These are phyloP conservation scores for Amazona guildingii DNA, from an alignment of 2,113 vertebrate genomes.

Conservation along the genomic window DNA sequence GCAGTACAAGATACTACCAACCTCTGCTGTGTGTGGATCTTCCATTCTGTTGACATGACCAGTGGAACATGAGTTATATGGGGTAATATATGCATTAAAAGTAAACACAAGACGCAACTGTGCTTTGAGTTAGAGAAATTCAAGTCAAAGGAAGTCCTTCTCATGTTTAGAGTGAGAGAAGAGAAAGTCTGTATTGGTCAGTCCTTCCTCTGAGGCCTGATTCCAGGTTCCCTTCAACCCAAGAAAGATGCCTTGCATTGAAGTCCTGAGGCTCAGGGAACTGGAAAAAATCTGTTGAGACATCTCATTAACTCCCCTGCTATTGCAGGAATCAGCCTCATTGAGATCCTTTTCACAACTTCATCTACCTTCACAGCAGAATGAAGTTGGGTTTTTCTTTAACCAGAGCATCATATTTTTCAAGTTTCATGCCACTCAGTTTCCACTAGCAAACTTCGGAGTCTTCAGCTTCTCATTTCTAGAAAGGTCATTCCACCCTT, in stretches of 20 bases:
- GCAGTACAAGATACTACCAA: not conserved
- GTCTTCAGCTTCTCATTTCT: not conserved
- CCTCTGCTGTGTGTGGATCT: not conserved
- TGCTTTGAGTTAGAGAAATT: not conserved
- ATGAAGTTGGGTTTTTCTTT: not conserved
- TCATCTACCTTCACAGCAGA: not conserved
- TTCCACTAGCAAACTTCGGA: not conserved
- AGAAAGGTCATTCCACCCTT: not conserved
- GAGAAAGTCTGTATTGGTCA: not conserved
- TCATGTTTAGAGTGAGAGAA: not conserved
- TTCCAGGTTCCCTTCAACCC: not conserved
- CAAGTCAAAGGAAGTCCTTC: not conserved
- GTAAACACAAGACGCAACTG: not conserved
- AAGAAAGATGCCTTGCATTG: not conserved
- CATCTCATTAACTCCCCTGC: not conserved
- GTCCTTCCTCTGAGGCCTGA: not conserved
- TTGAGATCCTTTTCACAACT: not conserved
- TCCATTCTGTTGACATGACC: not conserved
- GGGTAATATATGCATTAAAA: not conserved
- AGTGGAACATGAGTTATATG: not conserved
- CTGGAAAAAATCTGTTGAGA: not conserved
- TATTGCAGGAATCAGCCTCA: not conserved
- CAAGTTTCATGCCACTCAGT: not conserved
- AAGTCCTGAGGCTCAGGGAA: not conserved
- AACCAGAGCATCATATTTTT: not conserved